A percentile compares a stretch with the other conserved stretches of the same genome.
These are phyloP conservation scores for Diorhabda carinulata DNA, from an alignment of 1,140 invertebrate species.

Conservation along the genomic window DNA sequence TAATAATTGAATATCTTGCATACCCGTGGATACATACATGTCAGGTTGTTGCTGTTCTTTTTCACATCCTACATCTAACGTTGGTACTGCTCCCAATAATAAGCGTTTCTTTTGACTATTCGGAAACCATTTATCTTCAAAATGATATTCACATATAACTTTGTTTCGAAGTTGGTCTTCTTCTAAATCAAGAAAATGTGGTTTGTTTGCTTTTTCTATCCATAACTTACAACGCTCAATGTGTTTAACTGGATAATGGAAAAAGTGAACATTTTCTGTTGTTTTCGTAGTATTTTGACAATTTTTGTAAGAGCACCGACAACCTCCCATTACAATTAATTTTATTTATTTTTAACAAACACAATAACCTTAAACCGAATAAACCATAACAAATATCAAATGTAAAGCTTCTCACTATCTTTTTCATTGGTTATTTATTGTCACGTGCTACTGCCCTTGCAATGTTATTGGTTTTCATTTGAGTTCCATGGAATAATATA, in stretches of 20 bases:
- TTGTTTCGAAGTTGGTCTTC: constrained; percentile 57
- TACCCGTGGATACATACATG: constrained; percentile 26
- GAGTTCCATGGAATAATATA: too few relatives aligned
- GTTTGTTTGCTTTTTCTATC: constrained; percentile 52
- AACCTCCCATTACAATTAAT: constrained; percentile 51
- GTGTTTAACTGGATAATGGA: constrained; percentile 58
- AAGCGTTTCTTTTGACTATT: constrained; percentile 48
- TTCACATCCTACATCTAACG: constrained; percentile 38
- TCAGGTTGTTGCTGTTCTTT: constrained; percentile 1
- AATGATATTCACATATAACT: constrained; percentile 57
- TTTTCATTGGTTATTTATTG: too few relatives aligned
- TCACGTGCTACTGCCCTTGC: too few relatives aligned
- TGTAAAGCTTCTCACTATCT: too few relatives aligned
- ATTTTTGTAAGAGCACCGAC: constrained; percentile 53
- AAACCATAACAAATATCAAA: too few relatives aligned
- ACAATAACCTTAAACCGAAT: too few relatives aligned
- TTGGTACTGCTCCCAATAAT: constrained; percentile 42
- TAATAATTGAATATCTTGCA: constrained; percentile 42
- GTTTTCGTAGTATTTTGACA: constrained; percentile 50
- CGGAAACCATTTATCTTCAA: constrained; percentile 54
- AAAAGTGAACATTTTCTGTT: constrained; percentile 55
- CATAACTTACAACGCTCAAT: constrained; percentile 54
- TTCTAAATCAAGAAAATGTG: constrained; percentile 52
- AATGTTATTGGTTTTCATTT: too few relatives aligned
- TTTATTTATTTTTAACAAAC: too few relatives aligned